Conservation (phyloP, 2,113 vertebrate genomes). For the Phyllopteryx taeniolatus region DNA sequence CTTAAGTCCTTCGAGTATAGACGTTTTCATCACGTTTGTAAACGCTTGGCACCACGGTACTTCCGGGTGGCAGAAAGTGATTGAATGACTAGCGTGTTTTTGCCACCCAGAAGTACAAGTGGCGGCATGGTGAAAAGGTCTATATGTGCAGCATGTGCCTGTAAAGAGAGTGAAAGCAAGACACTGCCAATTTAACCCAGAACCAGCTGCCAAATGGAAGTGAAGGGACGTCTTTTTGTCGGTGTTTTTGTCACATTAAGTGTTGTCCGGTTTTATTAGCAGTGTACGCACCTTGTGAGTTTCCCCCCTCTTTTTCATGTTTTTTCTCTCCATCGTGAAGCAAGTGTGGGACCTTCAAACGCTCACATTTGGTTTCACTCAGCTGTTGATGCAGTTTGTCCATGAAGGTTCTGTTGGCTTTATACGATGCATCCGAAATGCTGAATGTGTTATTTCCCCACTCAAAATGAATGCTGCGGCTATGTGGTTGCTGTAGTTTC, state of each 20-base stretch:
- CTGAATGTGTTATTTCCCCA: constrained; percentile 21
- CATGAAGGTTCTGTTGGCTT: background rate
- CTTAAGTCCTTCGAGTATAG: background rate
- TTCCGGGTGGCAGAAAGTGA: background rate
- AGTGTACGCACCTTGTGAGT: background rate
- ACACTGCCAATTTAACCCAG: constrained; percentile 60
- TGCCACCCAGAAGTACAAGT: too few relatives aligned
- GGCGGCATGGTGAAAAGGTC: background rate
- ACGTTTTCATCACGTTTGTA: background rate
- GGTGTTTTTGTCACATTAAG: constrained; percentile 39
- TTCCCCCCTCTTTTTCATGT: background rate
- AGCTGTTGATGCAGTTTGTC: background rate
- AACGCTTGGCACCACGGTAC: background rate
- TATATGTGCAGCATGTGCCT: constrained; percentile 1
- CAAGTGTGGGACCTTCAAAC: background rate
- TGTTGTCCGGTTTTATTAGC: constrained; percentile 29
- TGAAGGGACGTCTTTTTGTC: constrained; percentile 26
- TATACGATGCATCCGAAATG: constrained; percentile 11
- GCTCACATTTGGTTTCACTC: background rate
- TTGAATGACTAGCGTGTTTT: background rate
- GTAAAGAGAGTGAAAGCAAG: constrained; percentile 35
- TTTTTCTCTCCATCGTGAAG: too few relatives aligned
- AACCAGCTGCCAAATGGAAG: constrained; percentile 49
- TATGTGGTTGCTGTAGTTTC: constrained; percentile 54
- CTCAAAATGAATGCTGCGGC: constrained; percentile 27